Base-by-base conservation (phyloP, 2,888 invertebrate genomes). In the Melanargia galathea region DNA sequence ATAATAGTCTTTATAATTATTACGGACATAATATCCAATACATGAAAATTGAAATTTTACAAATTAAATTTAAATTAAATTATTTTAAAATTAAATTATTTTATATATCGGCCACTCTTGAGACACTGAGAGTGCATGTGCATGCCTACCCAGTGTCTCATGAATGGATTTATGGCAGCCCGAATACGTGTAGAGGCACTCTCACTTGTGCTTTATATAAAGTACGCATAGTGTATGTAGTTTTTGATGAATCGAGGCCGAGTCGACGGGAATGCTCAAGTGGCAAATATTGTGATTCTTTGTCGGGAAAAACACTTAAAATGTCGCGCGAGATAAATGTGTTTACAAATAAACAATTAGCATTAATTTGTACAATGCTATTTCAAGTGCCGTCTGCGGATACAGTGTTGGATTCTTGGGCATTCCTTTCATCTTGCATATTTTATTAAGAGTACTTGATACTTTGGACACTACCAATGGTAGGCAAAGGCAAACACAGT, bases 211-310 rank as follows among this genome's bases (percentile, higher is more conserved):
- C 16, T 33, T 52, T 18, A 11, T 16, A 49, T 16, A 8, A 51
- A 51, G 35, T 35, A 33, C 7, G 26, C 33, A 11, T 16, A 16
- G 51, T 22, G 46, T 55, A 38, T 51, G 40, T 55, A 55, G 55
- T 35, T 65, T 70, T 59, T 64, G 65, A 72, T 64, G 63, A 62
- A 70, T 66, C 63, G 71, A 67, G 66, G 70, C 59, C 64, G 61
- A 60, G 35, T 16, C 58, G 61, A 49, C 64, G 58, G 58, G 66
- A 57, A 62, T 62, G 66, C 63, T 69, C 68, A 70, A 73, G 72
- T 74, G 72, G 71, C 70, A 70, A 73, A 74, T 70, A 71, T 71
- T 67, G 70, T 69, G 68, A 71, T 68, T 69, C 67, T 74, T 66
- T 66, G 68, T 65, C 43, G 60, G 63, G 70, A 64, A 70, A 70